Base-by-base conservation (phyloP, 2,888 invertebrate species). In the Blastobasis adustella region DNA sequence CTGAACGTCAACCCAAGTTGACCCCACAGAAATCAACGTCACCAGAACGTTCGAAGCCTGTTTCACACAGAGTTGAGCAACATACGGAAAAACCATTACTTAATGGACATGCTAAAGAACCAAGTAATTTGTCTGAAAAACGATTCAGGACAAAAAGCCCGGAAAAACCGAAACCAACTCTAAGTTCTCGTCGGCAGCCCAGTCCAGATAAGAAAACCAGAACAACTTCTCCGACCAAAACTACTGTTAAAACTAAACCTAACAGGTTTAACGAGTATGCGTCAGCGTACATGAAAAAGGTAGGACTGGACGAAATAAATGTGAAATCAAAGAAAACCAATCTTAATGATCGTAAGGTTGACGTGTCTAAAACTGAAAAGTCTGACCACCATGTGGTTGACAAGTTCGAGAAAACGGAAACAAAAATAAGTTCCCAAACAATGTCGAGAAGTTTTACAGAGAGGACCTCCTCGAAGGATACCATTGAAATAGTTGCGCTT, bases 211-310 rank as follows among this genome's bases (percentile, higher is more conserved):
- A 88, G 60, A 82, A 76, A 54, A 68, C 69, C 2, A 68, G 82
- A 47, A 74, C 77, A n/a, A 57, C 62, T 1, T 84, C 86, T n/a
- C 86, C 87, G 0, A 78, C 56, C 45, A 86, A 87, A 62, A 51
- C 66, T 1, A 63, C 75, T 1, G 63, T 74, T 2, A 87, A 84
- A 67, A 58, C 78, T 5, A 88, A 85, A 66, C 58, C 74, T 0
- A 85, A 79, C 54, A 82, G 83, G 44, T 86, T 89, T 50, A 83
- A 75, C 51, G 88, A 89, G 56, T 89, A 89, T 45, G 86, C 89
- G 5, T 73, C 85, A 5, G 89, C 89, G 43, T 89, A 89, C 53
- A 84, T 89, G 80, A 89, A 85, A 54, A 89, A 85, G 62, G 81
- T 87, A 1, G 85, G 88, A 2, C 61, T 85, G 1, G 80, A 73